Evolutionary conservation across 2,888 invertebrate genomes (phyloP), one percentile per base, ranked within the genome.

Genomic region (Empis stercorea): DNA sequence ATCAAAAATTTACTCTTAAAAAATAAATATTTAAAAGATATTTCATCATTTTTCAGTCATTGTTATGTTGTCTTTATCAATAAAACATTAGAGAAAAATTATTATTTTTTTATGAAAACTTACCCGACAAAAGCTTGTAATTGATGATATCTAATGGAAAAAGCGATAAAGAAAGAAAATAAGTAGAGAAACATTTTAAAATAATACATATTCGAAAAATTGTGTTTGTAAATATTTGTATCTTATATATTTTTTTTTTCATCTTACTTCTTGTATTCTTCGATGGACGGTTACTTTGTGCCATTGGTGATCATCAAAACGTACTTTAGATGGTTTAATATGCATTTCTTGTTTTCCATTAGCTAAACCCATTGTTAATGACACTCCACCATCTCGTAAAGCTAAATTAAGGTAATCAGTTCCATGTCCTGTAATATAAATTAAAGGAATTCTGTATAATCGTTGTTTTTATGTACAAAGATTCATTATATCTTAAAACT

Each of bases 261-360:
- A 34, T 43, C 23, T 70, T 67, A 91, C 91, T 82, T 93, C 92
- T 69, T 92, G 89, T 57, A 94, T 87, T 62, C 87, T 80, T 50
- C 95, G 73, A 61, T 88, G 87, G 4, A 95, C 87, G 47, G 85
- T 82, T 47, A 95, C 81, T 69, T 87, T 88, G 68, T 95, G 95
- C 94, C 94, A 95, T 65, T 91, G 88, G 70, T 94, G 92, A 70
- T 95, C 95, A 64, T 95, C 93, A 66, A 95, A 93, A 44, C 92
- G 79, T 27, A 92, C 83, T 68, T 83, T 83, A 43, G 86, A 80
- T 0, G 92, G 91, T 64, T 84, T 88, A 59, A 92, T 87, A 63
- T 83, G 87, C 77, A 88, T 81, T 72, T 89, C 89, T 63, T 89
- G 81, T 63, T 87, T 85, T 10, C 89, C 89, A 60, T 87, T 87